Conservation (phyloP, 1,140 invertebrate genomes). For the Xylocopa sonorina region DNA sequence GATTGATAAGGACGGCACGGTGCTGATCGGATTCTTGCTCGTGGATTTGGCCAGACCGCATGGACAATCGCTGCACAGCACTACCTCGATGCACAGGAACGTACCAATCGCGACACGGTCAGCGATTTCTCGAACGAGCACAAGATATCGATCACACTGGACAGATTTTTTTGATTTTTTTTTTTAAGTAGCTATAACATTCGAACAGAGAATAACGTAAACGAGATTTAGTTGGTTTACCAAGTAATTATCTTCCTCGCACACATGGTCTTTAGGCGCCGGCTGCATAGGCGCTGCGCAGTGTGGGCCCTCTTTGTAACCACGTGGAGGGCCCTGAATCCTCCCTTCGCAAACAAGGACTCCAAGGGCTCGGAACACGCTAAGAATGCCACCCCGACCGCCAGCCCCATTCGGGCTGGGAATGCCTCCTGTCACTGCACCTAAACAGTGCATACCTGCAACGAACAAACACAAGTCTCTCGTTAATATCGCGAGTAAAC, state of each 20-base stretch:
- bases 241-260: slow-evolving; percentile 82
- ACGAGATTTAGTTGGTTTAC: no score
- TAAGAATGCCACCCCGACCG: slow-evolving; percentile 82
- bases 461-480: background rate
- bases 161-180: no score
- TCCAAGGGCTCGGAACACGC: slow-evolving; percentile 86
- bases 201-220: no score
- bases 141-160: slow-evolving; percentile 82
- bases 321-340: slow-evolving; percentile 85
- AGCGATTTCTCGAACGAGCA: slow-evolving; percentile 82
- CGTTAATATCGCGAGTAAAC: background rate
- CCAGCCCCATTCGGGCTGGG: slow-evolving; percentile 73
- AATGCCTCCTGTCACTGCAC: slow-evolving; percentile 75
- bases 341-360: slow-evolving; percentile 87
- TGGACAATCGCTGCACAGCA: slow-evolving; percentile 86
- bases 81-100: slow-evolving; percentile 88
- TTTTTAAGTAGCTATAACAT: no score
- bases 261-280: slow-evolving; percentile 80
- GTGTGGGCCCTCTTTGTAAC: slow-evolving; percentile 89
- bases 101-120: slow-evolving; percentile 83
- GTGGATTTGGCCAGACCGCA: slow-evolving; percentile 84
- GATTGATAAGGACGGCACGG: slow-evolving; percentile 72
- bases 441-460: slow-evolving; percentile 80
- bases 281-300: slow-evolving; percentile 82
- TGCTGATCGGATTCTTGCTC: slow-evolving; percentile 75